These are phyloP conservation scores for Drosophila macrothrix DNA, from an alignment of 2,888 invertebrate genomes.

Conservation along the genomic window DNA sequence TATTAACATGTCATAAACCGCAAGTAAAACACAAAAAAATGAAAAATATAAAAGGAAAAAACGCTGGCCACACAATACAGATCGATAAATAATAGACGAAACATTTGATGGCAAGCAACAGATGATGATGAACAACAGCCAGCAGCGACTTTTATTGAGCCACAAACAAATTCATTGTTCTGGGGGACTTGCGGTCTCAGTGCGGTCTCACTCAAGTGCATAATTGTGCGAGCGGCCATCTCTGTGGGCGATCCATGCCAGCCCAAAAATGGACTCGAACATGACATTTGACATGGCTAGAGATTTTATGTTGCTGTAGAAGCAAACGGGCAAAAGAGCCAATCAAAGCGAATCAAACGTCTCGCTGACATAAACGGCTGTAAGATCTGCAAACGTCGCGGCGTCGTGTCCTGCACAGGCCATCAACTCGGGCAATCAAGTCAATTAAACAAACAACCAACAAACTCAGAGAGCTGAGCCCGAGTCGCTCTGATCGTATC, in stretches of 20 bases:
- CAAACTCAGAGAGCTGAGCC: constrained; percentile 9
- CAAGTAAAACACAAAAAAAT: constrained; percentile 41
- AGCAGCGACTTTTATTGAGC: constrained; percentile 31
- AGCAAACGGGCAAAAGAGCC: constrained; percentile 7
- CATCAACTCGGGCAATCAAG: constrained; percentile 75
- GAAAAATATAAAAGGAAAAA: constrained; percentile 10
- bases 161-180: constrained; percentile 69
- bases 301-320: neutral
- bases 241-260: constrained; percentile 50
- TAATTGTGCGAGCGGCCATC: constrained; percentile 40
- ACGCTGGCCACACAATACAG: constrained; percentile 25
- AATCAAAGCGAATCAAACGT: constrained; percentile 42
- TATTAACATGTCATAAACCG: constrained; percentile 80
- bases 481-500: constrained; percentile 38
- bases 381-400: constrained; percentile 26
- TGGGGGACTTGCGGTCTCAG: constrained; percentile 9
- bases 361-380: constrained; percentile 60
- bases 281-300: constrained; percentile 71
- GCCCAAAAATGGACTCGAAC: constrained; percentile 37
- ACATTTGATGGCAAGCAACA: constrained; percentile 43
- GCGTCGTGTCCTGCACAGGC: constrained; percentile 64
- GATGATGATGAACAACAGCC: constrained; percentile 24
- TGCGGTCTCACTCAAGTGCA: constrained; percentile 40
- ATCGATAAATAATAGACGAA: constrained; percentile 38
- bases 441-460: constrained; percentile 78